Base-by-base conservation (phyloP, 2,797 vertebrate species). In the Anguilla obscura region DNA sequence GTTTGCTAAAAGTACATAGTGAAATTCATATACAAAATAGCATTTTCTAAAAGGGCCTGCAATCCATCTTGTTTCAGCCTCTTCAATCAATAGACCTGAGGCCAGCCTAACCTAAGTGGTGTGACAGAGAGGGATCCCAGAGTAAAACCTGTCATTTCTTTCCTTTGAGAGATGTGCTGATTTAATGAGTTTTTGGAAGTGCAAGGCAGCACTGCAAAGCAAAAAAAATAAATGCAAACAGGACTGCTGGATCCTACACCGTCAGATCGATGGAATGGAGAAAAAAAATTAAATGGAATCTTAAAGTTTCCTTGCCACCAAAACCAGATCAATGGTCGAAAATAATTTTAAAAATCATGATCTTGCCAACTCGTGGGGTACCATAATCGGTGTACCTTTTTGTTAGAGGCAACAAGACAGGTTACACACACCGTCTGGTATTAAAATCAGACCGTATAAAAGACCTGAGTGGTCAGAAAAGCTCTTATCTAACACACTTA, bases 41-140 rank as follows among this genome's bases (percentile, higher is more conserved):
- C 18, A 40, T 84, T 84, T 84, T 84, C 82, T 27, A 27, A 24
- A 45, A 27, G 48, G 1, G 82, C 10, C 50, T 84, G 27, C 10
- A 9, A 85, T 86, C 27, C 85, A 87, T 86, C 40, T 71, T 86
- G 86, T 88, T 88, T 90, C 88, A 89, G 87, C 76, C 60, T 86
- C 82, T n/a, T 80, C 80, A 79, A 36, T 76, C 74, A 74, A 76
- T 33, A 79, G 86, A 79, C 52, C 82, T 84, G 50, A 27, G 82
- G 82, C 24, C 82, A 40, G 36, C 36, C 36, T 40, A 84, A 27
- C 82, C n/a, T 84, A 54, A 16, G 27, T 52, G 50, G 24, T 30
- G 45, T 27, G 82, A 84, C 82, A 54, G 82, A n/a, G 82, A 84
- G 45, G 45, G 18, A 84, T 84, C 50, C 82, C 48, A 50, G n/a